phyloP scores from a whole-genome alignment of 1,140 invertebrate genomes.

The Lithobius niger region DNA sequence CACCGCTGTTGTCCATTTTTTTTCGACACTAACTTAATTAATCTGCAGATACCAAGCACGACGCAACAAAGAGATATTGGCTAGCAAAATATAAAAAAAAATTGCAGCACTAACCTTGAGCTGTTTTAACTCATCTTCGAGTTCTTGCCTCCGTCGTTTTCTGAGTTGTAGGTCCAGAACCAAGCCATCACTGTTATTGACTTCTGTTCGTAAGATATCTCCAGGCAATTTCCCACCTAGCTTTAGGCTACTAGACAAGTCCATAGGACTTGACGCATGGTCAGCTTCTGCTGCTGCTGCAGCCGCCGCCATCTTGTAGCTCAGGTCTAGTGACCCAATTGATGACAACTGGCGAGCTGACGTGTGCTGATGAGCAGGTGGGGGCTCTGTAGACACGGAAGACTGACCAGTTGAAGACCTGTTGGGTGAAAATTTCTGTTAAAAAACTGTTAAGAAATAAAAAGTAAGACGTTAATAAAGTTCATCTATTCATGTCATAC shows the following conservation, averaged over 20 bases:
- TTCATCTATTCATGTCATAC: no score
- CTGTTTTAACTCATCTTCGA: slow-evolving; percentile 10
- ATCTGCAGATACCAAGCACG: no score
- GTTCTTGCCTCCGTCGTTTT: slow-evolving; percentile 1
- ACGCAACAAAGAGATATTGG: background rate
- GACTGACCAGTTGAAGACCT: no score
- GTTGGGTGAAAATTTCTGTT: no score
- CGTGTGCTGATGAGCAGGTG: slow-evolving; percentile 54
- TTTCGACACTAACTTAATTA: no score
- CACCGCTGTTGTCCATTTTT: no score
- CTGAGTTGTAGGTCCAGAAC: slow-evolving; percentile 9
- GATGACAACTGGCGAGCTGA: slow-evolving; percentile 15
- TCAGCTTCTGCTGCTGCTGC: background rate
- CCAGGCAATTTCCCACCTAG: background rate
- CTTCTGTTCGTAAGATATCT: no score
- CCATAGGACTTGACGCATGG: slow-evolving; percentile 7
- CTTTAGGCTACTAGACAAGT: slow-evolving; percentile 10
- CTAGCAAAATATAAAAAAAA: background rate
- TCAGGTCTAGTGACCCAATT: slow-evolving; percentile 8
- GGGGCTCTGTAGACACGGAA: slow-evolving; percentile 37
- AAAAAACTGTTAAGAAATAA: no score
- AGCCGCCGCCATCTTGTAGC: slow-evolving; percentile 16
- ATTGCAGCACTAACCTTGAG: no score
- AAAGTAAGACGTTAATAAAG: no score
- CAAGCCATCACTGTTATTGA: background rate